Conservation (phyloP, 2,888 invertebrate species). For the Calameuta pallipes region DNA sequence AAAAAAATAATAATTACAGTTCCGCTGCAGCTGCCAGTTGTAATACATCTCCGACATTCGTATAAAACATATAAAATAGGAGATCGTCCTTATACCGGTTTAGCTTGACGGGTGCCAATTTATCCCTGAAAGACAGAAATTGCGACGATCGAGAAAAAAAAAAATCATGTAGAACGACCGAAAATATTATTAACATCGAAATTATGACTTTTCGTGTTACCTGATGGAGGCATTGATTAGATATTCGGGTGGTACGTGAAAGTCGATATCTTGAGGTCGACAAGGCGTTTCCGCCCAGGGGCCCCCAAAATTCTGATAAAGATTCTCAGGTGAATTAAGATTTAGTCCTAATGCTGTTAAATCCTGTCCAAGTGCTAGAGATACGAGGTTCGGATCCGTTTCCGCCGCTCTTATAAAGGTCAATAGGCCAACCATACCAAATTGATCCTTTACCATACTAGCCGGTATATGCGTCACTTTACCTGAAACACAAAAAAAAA, state of each 20-base stretch:
- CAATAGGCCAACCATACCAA: constrained; percentile 98
- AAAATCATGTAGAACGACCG: constrained; percentile 12
- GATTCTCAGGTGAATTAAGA: constrained; percentile 96
- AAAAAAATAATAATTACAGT: constrained; percentile 77
- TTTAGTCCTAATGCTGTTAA: constrained; percentile 97
- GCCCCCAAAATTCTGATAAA: constrained; percentile 98
- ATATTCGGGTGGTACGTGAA: constrained; percentile 98
- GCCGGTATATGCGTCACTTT: constrained; percentile 98
- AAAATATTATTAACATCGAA: background rate
- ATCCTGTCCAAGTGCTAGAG: constrained; percentile 97
- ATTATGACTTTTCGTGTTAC: constrained; percentile 54
- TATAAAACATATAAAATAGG: constrained; percentile 99
- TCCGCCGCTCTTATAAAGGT: constrained; percentile 98
- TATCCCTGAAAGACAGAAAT: constrained; percentile 75
- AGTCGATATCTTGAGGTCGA: constrained; percentile 98
- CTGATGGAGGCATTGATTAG: constrained; percentile 95
- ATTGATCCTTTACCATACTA: constrained; percentile 99
- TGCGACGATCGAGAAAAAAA: constrained; percentile 13
- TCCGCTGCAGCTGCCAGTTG: constrained; percentile 98
- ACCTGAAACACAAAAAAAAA: constrained; percentile 70
- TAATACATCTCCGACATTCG: constrained; percentile 97
- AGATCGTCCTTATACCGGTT: constrained; percentile 98
- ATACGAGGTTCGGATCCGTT: constrained; percentile 95
- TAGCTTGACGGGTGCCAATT: constrained; percentile 93
- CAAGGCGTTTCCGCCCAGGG: constrained; percentile 99